Evolutionary conservation across 2,797 vertebrate genomes (phyloP).

Genomic region (Enteromius thamalakanensis): DNA sequence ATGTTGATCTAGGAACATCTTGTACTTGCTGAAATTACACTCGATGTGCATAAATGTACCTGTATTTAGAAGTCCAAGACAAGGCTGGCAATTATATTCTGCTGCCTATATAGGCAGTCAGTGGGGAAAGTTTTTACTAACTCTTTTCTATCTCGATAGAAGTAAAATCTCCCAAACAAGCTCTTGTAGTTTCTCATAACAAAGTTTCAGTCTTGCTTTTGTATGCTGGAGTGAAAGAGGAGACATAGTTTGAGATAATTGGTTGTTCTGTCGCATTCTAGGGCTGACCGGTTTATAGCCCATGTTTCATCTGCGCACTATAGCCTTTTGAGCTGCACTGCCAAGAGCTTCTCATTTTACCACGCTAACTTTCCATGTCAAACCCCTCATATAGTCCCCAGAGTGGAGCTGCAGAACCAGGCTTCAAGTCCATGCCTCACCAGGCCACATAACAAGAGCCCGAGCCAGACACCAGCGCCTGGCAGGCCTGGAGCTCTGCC

Average conservation of each 20-base stretch:
- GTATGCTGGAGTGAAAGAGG: not conserved
- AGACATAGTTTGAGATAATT: conserved; percentile 34
- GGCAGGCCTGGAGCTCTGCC: conserved; percentile 58
- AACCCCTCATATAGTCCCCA: conserved; percentile 42
- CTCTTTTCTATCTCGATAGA: not conserved
- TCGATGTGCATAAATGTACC: not conserved
- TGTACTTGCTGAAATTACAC: too few species aligned
- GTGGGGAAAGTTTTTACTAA: not conserved
- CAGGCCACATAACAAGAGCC: conserved; percentile 53
- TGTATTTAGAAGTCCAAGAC: not conserved
- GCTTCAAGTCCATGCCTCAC: conserved; percentile 47
- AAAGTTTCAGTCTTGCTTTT: conserved; percentile 19
- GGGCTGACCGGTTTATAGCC: conserved; percentile 43
- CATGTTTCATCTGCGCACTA: conserved; percentile 35
- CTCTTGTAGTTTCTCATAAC: not conserved
- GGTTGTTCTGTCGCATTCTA: conserved; percentile 23
- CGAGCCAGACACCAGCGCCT: conserved; percentile 40
- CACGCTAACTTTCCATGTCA: conserved; percentile 42
- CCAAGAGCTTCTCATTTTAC: conserved; percentile 27
- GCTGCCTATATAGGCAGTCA: not conserved
- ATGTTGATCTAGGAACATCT: too few species aligned
- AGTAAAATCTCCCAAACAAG: not conserved
- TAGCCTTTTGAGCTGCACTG: conserved; percentile 31
- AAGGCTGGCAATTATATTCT: not conserved
- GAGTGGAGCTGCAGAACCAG: conserved; percentile 28